Evolutionary conservation across 2,888 invertebrate species (phyloP), one percentile per base, ranked within the genome.

Genomic region (Apotomis betuletana): DNA sequence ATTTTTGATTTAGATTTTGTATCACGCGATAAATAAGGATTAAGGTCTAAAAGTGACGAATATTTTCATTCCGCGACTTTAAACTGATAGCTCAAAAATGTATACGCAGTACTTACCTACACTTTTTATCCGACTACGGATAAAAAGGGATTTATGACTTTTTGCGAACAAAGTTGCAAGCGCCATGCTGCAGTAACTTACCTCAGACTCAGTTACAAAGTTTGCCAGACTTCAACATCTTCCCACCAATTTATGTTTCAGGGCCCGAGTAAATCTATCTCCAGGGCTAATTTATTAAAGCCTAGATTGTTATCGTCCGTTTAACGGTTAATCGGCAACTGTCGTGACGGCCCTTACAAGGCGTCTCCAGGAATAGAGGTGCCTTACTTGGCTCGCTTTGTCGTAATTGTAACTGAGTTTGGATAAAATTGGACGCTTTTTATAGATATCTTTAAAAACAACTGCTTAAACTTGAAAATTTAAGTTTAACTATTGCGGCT

Each of bases 341-440:
- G 69, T 57, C 54, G 76, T 75, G 76, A 64, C 63, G 70, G 60
- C 67, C 76, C 76, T 67, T 76, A 70, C 61, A 74, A 70, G 76
- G 75, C 63, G 54, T 44, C 58, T 51, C 74, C 27, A 61, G 70
- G 55, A 70, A 38, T 62, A 67, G 72, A 72, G 69, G 67, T 27
- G 55, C 70, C 55, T 46, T 60, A 59, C 55, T 59, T 27, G 74
- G 69, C 49, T 5, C 55, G 58, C 72, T 63, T 63, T 70, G 65
- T 67, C 51, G 74, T 75, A 75, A 73, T 75, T 74, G 74, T 54
- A 69, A 59, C 55, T 49, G 62, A 51, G 59, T 70, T 67, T 70
- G 65, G 60, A 60, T 55, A n/a, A 61, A 65, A 70, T 65, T 67
- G 70, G 60, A 65, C 52, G 69, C 59, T 64, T 59, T 70, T 64